Conservation (phyloP, 2,113 vertebrate species). For the Lanius ludovicianus region DNA sequence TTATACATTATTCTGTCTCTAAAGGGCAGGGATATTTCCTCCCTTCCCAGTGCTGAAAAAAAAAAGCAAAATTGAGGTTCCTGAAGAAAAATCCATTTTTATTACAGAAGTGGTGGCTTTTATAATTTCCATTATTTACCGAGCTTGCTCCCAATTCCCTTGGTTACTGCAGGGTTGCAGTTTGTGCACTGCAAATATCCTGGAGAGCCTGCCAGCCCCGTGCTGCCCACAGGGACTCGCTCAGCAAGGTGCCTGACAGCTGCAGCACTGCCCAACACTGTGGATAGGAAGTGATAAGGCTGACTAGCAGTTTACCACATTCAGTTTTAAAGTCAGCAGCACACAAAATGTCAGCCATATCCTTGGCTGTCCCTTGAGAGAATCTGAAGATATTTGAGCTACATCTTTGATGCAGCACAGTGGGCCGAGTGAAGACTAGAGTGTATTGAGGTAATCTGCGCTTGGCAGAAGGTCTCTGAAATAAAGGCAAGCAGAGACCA, state of each 20-base stretch:
- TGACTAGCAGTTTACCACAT: neutral
- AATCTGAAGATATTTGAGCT: neutral
- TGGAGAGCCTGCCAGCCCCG: neutral
- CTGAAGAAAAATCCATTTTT: neutral
- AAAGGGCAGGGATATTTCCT: neutral
- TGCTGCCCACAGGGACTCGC: neutral
- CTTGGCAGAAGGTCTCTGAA: neutral
- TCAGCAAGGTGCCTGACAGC: neutral
- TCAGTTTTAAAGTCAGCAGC: neutral
- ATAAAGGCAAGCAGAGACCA: neutral
- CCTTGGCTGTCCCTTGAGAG: neutral
- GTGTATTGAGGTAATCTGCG: neutral
- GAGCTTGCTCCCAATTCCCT: neutral
- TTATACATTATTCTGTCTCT: neutral
- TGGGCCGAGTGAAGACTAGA: accelerated
- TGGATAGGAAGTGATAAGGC: neutral
- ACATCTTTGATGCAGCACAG: neutral
- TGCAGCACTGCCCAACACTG: accelerated
- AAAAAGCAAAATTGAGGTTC: neutral
- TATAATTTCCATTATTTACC: neutral
- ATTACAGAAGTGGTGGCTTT: neutral
- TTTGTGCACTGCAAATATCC: neutral
- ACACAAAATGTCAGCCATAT: neutral
- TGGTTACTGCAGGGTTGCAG: neutral
- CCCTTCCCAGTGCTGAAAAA: neutral